Evolutionary conservation across 2,113 vertebrate genomes (phyloP).

Genomic region (Dolichotis patagonum): DNA sequence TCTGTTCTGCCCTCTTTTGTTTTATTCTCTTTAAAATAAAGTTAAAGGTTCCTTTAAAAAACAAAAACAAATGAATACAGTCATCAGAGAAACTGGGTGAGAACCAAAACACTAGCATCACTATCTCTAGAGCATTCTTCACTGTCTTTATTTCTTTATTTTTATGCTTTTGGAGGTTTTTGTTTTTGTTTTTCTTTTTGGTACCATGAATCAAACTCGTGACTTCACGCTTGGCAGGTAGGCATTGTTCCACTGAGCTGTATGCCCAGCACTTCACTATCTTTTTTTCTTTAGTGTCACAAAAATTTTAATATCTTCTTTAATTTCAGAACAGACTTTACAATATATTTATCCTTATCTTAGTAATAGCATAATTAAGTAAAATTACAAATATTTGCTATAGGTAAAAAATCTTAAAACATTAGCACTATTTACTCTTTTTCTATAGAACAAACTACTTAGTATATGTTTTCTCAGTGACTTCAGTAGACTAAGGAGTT

Average conservation of each 20-base stretch:
- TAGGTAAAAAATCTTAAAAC: constrained; percentile 1
- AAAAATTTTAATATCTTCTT: neutral
- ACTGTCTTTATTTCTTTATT: neutral
- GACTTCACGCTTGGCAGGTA: too few relatives aligned
- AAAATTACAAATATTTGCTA: neutral
- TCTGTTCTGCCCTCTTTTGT: too few relatives aligned
- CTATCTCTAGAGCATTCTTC: neutral
- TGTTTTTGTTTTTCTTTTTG: too few relatives aligned
- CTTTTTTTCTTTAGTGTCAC: neutral
- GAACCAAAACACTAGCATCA: neutral
- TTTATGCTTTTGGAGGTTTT: too few relatives aligned
- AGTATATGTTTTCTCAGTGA: neutral
- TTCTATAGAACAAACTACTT: neutral
- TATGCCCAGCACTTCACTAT: neutral
- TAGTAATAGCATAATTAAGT: constrained; percentile 28
- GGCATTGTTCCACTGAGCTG: too few relatives aligned
- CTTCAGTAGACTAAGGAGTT: neutral
- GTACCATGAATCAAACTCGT: too few relatives aligned
- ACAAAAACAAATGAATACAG: too few relatives aligned
- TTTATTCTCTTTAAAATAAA: too few relatives aligned
- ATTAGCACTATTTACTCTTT: neutral
- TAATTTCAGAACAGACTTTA: constrained; percentile 27
- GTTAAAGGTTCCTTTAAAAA: too few relatives aligned
- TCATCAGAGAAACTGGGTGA: neutral
- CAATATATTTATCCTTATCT: neutral